A percentile compares a stretch with the other conserved stretches of the same genome.
These are phyloP conservation scores for Hemicentrotus pulcherrimus DNA, from an alignment of 35 echinoderm and acorn worm species.

Conservation along the genomic window DNA sequence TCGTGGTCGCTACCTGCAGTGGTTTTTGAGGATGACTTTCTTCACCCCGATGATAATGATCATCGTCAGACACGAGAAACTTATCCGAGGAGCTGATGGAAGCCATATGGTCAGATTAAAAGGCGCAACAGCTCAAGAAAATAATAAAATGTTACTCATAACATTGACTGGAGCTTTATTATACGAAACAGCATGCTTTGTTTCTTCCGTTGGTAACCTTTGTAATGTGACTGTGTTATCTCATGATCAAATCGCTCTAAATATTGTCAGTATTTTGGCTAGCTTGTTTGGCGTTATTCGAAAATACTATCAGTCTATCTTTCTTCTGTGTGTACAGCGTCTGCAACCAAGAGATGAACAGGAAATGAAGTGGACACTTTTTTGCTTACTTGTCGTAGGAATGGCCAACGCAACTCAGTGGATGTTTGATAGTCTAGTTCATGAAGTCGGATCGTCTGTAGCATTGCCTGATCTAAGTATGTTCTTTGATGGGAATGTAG, in stretches of 20 bases:
- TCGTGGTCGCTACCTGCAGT: not conserved
- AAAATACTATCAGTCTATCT: not conserved
- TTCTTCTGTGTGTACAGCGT: slow-evolving; percentile 15
- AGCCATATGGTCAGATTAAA: not conserved
- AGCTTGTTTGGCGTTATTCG: not conserved
- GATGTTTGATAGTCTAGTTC: slow-evolving; percentile 3
- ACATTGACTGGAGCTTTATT: not conserved
- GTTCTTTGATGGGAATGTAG: slow-evolving; percentile 4
- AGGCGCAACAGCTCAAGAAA: not conserved
- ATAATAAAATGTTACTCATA: slow-evolving; percentile 4
- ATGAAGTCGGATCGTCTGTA: not conserved
- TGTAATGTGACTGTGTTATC: not conserved
- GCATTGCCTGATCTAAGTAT: not conserved
- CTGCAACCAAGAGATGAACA: not conserved
- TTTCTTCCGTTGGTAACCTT: slow-evolving; percentile 13
- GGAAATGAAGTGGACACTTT: not conserved
- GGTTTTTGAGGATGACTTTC: not conserved
- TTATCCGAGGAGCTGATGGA: not conserved
- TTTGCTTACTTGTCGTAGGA: not conserved
- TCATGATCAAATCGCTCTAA: not conserved
- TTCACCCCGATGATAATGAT: not conserved
- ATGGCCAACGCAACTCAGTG: not conserved
- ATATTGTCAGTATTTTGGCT: not conserved
- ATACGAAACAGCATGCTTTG: not conserved
- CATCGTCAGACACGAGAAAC: not conserved